Conservation (phyloP, 2,113 vertebrate genomes). For the Bos indicus region DNA sequence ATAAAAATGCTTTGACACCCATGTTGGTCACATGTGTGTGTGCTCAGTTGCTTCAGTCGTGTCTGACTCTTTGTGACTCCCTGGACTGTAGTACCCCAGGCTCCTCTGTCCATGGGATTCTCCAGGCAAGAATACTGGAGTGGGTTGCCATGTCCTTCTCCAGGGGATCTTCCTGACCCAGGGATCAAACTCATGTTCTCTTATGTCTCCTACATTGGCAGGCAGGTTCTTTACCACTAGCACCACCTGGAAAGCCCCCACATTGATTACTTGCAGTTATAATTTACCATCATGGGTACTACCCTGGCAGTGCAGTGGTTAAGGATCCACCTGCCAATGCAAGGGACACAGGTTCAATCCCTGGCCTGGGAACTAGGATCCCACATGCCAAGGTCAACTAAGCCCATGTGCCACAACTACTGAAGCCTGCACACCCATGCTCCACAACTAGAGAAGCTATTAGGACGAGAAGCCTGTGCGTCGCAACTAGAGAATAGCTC, state of each 20-base stretch:
- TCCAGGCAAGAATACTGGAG: background rate
- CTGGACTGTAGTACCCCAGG: background rate
- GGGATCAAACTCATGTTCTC: background rate
- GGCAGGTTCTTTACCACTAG: background rate
- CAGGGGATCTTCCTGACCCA: background rate
- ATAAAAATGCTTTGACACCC: background rate
- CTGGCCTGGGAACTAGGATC: background rate
- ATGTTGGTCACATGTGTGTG: background rate
- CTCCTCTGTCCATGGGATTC: background rate
- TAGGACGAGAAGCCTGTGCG: fast-evolving
- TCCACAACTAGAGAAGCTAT: background rate
- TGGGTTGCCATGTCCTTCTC: background rate
- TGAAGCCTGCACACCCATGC: background rate
- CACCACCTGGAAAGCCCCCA: background rate
- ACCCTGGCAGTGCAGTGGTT: background rate
- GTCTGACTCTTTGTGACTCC: background rate
- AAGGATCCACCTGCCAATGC: background rate
- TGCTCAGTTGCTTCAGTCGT: background rate
- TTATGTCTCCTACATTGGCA: background rate
- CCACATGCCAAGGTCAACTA: background rate
- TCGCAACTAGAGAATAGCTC: background rate
- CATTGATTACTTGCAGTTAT: background rate
- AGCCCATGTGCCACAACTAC: background rate
- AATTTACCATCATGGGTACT: background rate
- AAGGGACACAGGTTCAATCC: background rate